Evolutionary conservation across 2,888 invertebrate genomes (phyloP).

Genomic region (Mythimna pallens): DNA sequence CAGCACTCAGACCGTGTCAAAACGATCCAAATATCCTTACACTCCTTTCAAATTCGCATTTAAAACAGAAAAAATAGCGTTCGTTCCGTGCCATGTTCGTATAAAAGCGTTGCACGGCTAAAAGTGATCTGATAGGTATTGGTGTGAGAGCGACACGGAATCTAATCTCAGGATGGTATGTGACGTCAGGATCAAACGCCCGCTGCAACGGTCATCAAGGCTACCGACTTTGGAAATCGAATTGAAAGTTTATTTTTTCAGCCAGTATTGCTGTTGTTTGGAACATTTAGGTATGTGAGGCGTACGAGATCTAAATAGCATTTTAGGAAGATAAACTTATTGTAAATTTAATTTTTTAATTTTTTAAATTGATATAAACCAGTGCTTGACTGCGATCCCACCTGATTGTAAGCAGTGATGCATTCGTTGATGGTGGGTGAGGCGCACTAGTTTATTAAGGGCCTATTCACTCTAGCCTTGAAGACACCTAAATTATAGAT

Average conservation of each 20-base stretch:
- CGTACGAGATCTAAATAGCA: not conserved
- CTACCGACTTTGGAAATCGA: constrained; percentile 49
- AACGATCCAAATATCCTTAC: constrained; percentile 30
- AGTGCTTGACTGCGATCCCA: too few relatives aligned
- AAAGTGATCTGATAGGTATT: constrained; percentile 59
- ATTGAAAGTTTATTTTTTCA: constrained; percentile 32
- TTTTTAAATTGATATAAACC: too few relatives aligned
- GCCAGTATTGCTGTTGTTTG: constrained; percentile 5
- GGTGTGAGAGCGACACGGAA: constrained; percentile 56
- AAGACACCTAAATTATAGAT: too few relatives aligned
- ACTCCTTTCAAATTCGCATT: constrained; percentile 36
- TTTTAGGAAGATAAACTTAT: too few relatives aligned
- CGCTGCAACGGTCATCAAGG: constrained; percentile 55
- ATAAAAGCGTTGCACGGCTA: constrained; percentile 49
- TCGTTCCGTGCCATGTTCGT: constrained; percentile 17
- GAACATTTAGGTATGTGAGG: not conserved
- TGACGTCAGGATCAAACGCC: constrained; percentile 53
- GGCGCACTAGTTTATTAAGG: too few relatives aligned
- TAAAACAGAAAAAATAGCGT: constrained; percentile 21
- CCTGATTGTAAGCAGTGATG: too few relatives aligned
- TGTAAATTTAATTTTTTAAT: too few relatives aligned
- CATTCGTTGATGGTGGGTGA: too few relatives aligned
- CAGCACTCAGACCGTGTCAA: constrained; percentile 15
- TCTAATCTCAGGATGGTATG: constrained; percentile 58
- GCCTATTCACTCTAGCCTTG: too few relatives aligned